These are phyloP conservation scores for Brachionus koreanus DNA, from an alignment of 1,140 invertebrate species.

Conservation along the genomic window DNA sequence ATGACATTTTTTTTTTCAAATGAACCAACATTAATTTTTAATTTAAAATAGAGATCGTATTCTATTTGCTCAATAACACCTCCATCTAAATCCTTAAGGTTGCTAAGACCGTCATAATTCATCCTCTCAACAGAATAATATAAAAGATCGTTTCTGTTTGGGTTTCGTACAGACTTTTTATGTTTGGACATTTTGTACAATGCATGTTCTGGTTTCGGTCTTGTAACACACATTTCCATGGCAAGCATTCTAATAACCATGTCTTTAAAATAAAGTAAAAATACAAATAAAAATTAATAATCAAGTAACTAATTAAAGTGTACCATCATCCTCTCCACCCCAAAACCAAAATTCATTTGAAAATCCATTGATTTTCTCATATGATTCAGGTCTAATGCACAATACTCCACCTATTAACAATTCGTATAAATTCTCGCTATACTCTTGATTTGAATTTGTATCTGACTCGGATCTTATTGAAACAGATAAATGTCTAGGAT, in stretches of 20 bases:
- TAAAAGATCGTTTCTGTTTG: background rate
- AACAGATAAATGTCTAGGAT: conserved; percentile 68
- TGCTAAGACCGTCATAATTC: background rate
- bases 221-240: background rate
- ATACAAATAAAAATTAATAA: background rate
- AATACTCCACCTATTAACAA: conserved; percentile 74
- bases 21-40: background rate
- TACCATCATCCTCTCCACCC: conserved; percentile 61
- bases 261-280: background rate
- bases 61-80: background rate
- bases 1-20: background rate
- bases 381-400: conserved; percentile 64
- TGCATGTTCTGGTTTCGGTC: background rate
- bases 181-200: conserved; percentile 18
- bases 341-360: conserved; percentile 80
- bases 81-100: background rate
- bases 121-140: background rate
- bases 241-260: conserved; percentile 19
- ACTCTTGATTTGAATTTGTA: background rate
- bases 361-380: conserved; percentile 78
- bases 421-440: conserved; percentile 69
- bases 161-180: background rate
- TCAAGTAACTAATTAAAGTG: background rate
- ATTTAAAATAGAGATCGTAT: background rate
- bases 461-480: background rate